Evolutionary conservation across 2,113 vertebrate species (phyloP).

Genomic region (Muscicapa adusta): DNA sequence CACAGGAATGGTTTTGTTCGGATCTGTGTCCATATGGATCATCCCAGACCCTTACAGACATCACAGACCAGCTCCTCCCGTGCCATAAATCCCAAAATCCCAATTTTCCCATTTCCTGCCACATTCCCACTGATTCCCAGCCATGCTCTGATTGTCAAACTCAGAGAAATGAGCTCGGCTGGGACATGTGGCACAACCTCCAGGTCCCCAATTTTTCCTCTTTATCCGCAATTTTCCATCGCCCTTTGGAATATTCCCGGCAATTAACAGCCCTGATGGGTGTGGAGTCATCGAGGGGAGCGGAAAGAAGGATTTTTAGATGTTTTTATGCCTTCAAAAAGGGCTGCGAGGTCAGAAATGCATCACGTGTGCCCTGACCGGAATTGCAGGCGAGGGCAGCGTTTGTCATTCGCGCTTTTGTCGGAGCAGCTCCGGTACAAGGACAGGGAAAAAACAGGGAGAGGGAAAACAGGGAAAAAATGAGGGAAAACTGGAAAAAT

Average conservation of each 20-base stretch:
- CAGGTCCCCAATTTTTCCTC: conserved; percentile 9
- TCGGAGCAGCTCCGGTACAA: accelerated
- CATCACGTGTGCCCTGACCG: background rate
- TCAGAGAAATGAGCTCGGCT: conserved; percentile 6
- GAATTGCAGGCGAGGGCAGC: background rate
- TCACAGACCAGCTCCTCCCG: background rate
- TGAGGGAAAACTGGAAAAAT: background rate
- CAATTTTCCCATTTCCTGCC: background rate
- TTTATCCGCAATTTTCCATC: conserved; percentile 3
- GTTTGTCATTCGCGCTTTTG: background rate
- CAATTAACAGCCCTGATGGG: background rate
- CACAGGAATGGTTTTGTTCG: background rate
- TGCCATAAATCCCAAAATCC: background rate
- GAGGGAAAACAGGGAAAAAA: background rate
- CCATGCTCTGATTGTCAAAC: background rate
- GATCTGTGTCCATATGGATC: background rate
- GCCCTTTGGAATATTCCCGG: background rate
- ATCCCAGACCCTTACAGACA: background rate
- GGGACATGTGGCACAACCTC: background rate
- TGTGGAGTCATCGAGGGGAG: background rate
- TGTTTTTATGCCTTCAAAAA: background rate
- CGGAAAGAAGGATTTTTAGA: background rate
- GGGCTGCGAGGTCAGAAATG: background rate
- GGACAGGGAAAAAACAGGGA: too few relatives aligned
- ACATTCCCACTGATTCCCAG: background rate